A percentile compares a stretch with the other conserved stretches of the same genome.
These are phyloP conservation scores for Sarcophaga subvicina DNA, from an alignment of 2,888 invertebrate genomes.

Conservation along the genomic window DNA sequence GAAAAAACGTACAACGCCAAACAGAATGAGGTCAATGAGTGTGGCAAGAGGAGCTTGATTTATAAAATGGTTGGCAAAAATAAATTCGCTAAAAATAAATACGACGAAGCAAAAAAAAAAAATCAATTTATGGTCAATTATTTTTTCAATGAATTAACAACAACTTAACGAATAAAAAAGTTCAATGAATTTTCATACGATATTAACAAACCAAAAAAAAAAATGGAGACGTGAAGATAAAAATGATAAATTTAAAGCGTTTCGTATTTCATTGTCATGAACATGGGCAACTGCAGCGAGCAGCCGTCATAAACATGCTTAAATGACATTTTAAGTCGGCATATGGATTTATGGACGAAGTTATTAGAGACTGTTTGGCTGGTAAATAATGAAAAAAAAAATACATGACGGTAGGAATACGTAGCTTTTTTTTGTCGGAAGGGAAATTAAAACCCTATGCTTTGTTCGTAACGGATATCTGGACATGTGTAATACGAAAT, in stretches of 20 bases:
- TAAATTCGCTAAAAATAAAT: slow-evolving; percentile 9
- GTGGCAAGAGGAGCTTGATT: slow-evolving; percentile 28
- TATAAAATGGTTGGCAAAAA: not conserved
- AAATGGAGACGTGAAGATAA: not conserved
- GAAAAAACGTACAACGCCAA: not conserved
- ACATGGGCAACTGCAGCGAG: slow-evolving; percentile 59
- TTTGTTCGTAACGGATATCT: slow-evolving; percentile 39
- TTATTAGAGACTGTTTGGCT: slow-evolving; percentile 46
- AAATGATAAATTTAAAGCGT: slow-evolving; percentile 41
- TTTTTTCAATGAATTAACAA: slow-evolving; percentile 44
- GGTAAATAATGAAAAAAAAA: slow-evolving; percentile 14
- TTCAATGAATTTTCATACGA: slow-evolving; percentile 47
- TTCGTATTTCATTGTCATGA: slow-evolving; percentile 67
- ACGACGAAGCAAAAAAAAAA: too few species aligned
- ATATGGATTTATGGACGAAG: slow-evolving; percentile 9
- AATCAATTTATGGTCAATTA: slow-evolving; percentile 46
- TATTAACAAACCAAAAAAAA: slow-evolving; percentile 9
- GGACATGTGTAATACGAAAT: slow-evolving; percentile 40
- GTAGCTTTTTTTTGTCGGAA: slow-evolving; percentile 31
- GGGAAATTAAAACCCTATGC: slow-evolving; percentile 36
- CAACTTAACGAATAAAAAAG: slow-evolving; percentile 8
- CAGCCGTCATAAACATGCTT: slow-evolving; percentile 49
- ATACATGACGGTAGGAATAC: not conserved
- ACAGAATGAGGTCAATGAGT: slow-evolving; percentile 53
- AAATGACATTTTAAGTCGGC: slow-evolving; percentile 41